Percentiles rank a stretch among this genome's conserved stretches.
Conservation (phyloP, 2,888 invertebrate genomes). For the Caenorhabditis sp. region DNA sequence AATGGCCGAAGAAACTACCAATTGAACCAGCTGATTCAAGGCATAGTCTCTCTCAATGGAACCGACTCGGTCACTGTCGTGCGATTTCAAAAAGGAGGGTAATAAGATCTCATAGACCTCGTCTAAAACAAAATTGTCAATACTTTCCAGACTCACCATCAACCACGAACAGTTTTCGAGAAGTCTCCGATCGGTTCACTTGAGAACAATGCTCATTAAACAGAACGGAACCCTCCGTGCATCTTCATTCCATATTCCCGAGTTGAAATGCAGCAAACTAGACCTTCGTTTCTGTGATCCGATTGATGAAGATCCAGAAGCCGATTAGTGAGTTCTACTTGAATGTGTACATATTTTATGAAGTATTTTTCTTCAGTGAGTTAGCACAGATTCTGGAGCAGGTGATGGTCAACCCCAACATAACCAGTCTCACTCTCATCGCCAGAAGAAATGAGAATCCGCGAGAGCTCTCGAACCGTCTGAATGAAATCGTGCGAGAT, state of each 20-base stretch:
- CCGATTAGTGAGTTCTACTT: constrained; percentile 6
- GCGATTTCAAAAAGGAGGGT: not conserved
- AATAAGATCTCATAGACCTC: not conserved
- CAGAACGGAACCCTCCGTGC: constrained; percentile 27
- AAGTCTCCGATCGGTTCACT: constrained; percentile 4
- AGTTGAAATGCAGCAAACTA: constrained; percentile 8
- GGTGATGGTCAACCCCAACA: constrained; percentile 12
- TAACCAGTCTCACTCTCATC: constrained; percentile 7
- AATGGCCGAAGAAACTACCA: not conserved
- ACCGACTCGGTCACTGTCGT: not conserved
- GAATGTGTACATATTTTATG: not conserved
- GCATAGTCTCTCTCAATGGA: not conserved
- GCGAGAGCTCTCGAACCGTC: not conserved
- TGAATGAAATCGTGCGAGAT: not conserved
- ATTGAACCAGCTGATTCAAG: not conserved
- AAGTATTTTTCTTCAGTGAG: constrained; percentile 13
- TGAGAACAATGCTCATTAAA: not conserved
- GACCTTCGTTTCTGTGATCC: constrained; percentile 8
- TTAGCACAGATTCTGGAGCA: constrained; percentile 21
- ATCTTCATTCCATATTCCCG: constrained; percentile 30
- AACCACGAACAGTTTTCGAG: constrained; percentile 32
- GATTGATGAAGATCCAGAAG: not conserved
- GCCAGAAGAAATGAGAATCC: constrained; percentile 2
- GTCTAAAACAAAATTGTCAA: too few relatives aligned
- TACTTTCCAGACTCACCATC: constrained; percentile 18